These are phyloP conservation scores for Luperina nickerlii DNA, from an alignment of 2,888 invertebrate species.

Conservation along the genomic window DNA sequence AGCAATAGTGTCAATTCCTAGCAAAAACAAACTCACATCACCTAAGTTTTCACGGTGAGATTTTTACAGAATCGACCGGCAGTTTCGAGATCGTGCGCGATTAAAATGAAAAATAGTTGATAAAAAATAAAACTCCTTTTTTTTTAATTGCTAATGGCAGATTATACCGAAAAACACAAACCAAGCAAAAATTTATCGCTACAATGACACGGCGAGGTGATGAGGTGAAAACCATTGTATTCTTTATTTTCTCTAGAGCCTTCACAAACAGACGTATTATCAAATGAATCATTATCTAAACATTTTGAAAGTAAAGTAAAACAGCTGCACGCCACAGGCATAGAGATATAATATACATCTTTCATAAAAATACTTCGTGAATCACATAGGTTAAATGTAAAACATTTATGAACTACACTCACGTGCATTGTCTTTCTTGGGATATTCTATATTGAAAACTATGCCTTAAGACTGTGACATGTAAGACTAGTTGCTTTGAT, in stretches of 20 bases:
- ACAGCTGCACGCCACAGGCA: constrained; percentile 48
- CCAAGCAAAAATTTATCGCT: background rate
- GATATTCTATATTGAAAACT: background rate
- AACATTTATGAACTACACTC: background rate
- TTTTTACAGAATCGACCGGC: too few relatives aligned
- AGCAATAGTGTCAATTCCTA: too few relatives aligned
- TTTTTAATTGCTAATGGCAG: background rate
- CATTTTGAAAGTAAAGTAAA: constrained; percentile 49
- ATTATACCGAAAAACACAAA: background rate
- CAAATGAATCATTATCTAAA: constrained; percentile 61
- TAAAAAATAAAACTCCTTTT: too few relatives aligned
- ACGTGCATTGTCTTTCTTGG: background rate
- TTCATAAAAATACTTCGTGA: constrained; percentile 48
- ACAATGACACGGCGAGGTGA: background rate
- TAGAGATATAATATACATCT: constrained; percentile 18
- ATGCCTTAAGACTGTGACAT: background rate
- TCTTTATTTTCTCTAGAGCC: constrained; percentile 16
- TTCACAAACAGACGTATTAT: constrained; percentile 25
- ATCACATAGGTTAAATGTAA: constrained; percentile 33
- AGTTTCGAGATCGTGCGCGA: constrained; percentile 1
- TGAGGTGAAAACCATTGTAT: background rate
- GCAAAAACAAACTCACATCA: too few relatives aligned
- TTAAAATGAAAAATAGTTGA: background rate
- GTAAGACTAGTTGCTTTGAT: background rate
- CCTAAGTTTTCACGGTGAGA: too few relatives aligned